These are phyloP conservation scores for Pristionchus japonicus DNA, from an alignment of 2,888 invertebrate species.

Conservation along the genomic window DNA sequence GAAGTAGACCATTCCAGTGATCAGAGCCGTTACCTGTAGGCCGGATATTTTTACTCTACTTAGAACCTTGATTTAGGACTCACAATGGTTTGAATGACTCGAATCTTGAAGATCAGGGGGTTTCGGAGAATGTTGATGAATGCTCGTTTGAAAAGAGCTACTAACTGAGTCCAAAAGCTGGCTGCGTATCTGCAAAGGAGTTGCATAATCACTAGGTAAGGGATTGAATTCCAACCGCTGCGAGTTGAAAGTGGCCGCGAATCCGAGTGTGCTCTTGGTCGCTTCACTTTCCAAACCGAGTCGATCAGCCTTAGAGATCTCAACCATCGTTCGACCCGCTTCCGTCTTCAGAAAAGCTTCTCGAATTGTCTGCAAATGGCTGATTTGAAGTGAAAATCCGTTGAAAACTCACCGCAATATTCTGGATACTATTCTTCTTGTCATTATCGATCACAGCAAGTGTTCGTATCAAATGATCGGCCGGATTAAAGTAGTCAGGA, in stretches of 20 bases:
- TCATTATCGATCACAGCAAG: constrained; percentile 61
- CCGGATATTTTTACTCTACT: neutral
- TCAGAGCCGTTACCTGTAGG: constrained; percentile 76
- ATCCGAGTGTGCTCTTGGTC: neutral
- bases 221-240: neutral
- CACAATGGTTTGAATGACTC: constrained; percentile 90
- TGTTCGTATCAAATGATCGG: constrained; percentile 76
- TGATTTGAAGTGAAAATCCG: neutral
- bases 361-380: constrained; percentile 66
- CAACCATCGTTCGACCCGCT: constrained; percentile 56
- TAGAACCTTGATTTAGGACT: constrained; percentile 73
- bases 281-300: constrained; percentile 40
- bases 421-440: constrained; percentile 49
- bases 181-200: constrained; percentile 56
- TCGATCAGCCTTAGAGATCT: constrained; percentile 46
- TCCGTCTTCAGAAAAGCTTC: constrained; percentile 61
- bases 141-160: constrained; percentile 79
- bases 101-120: constrained; percentile 88
- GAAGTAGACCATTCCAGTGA: constrained; percentile 86
- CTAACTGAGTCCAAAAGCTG: constrained; percentile 56
- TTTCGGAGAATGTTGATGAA: constrained; percentile 80
- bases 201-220: neutral
- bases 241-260: constrained; percentile 14
- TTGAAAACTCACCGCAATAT: constrained; percentile 24
- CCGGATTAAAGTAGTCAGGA: constrained; percentile 74